phyloP scores from a whole-genome alignment of 2,797 vertebrate genomes.

The Ficedula albicollis region DNA sequence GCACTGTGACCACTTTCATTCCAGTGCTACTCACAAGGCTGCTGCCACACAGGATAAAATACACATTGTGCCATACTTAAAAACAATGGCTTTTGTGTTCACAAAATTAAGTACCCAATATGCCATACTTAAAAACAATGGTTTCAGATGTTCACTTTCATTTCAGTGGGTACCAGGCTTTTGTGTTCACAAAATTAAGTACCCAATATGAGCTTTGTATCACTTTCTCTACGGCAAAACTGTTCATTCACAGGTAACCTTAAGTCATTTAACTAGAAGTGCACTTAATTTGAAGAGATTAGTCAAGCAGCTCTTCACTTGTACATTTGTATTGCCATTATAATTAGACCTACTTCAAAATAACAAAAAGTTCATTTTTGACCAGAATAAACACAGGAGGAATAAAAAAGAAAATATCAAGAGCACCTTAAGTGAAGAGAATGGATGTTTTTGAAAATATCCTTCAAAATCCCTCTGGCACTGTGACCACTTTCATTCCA shows the following conservation, averaged over 20 bases:
- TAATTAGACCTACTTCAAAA: conserved; percentile 61
- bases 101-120: too few relatives aligned
- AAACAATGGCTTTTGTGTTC: too few relatives aligned
- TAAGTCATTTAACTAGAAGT: conserved; percentile 61
- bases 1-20: not conserved
- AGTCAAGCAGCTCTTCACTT: conserved; percentile 56
- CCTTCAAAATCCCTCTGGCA: not conserved
- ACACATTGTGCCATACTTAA: too few relatives aligned
- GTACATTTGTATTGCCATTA: conserved; percentile 35
- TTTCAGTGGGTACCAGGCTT: not conserved
- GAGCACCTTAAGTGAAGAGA: not conserved
- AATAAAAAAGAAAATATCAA: not conserved
- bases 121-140: not conserved
- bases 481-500: not conserved
- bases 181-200: not conserved
- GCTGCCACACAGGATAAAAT: not conserved
- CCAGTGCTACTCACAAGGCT: not conserved
- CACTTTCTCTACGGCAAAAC: conserved; percentile 5
- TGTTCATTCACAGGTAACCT: conserved; percentile 54
- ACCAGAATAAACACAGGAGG: conserved; percentile 4
- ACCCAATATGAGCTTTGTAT: not conserved
- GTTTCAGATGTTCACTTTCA: not conserved
- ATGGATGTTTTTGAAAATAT: conserved; percentile 5
- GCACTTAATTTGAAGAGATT: conserved; percentile 70
- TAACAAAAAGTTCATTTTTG: conserved; percentile 47